Evolutionary conservation across 1,140 invertebrate species (phyloP).

Genomic region (Drosophila willistoni): DNA sequence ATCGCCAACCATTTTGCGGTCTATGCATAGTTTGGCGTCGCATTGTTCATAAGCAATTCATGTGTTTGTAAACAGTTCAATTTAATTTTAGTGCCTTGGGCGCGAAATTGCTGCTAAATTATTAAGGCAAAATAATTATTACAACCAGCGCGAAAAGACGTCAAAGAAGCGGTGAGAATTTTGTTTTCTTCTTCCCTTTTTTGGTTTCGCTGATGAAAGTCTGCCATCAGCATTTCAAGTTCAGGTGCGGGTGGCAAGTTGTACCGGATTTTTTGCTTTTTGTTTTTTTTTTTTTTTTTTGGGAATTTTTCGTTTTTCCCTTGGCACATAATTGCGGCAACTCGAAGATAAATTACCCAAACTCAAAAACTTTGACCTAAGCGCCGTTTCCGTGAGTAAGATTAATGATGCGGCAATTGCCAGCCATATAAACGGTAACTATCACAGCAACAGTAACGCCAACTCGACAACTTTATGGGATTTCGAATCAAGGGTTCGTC

Average conservation of each 20-base stretch:
- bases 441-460: conserved; percentile 63
- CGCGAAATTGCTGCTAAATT: conserved; percentile 78
- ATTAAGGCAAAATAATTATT: conserved; percentile 74
- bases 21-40: conserved; percentile 53
- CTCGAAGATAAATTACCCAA: conserved; percentile 78
- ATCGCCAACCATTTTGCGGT: conserved; percentile 1
- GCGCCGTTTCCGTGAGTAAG: conserved; percentile 79
- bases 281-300: conserved; percentile 28
- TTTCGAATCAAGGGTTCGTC: conserved; percentile 74
- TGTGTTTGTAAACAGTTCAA: conserved; percentile 80
- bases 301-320: not conserved
- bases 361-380: conserved; percentile 80
- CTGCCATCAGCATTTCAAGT: conserved; percentile 36
- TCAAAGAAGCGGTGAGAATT: not conserved
- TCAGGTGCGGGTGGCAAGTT: conserved; percentile 49
- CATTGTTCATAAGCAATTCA: conserved; percentile 75
- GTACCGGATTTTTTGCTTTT: conserved; percentile 24
- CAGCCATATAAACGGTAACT: conserved; percentile 71
- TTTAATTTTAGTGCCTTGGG: conserved; percentile 78
- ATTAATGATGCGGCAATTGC: conserved; percentile 81
- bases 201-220: not conserved
- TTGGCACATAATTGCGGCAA: conserved; percentile 74
- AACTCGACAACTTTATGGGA: conserved; percentile 76
- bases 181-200: not conserved
- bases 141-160: conserved; percentile 31